phyloP scores from a whole-genome alignment of 2,888 invertebrate genomes.

The Heteropelma amictum region DNA sequence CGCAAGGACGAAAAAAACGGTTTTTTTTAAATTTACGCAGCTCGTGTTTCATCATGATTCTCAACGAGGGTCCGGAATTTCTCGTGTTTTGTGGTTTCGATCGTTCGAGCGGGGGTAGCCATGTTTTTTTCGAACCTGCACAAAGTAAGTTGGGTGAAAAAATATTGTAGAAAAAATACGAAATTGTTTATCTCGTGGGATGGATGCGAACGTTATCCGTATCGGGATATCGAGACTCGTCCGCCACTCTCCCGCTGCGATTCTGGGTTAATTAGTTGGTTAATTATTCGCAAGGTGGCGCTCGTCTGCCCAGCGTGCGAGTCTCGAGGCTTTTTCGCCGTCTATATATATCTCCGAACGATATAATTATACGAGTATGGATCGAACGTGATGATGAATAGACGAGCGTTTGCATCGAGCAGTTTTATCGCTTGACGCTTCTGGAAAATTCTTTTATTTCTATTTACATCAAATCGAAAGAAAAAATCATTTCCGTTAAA shows the following conservation, averaged over 20 bases:
- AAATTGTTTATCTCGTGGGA: neutral
- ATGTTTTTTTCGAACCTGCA: no score
- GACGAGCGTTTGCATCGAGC: no score
- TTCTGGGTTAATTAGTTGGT: constrained; percentile 42
- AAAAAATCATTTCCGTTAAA: neutral
- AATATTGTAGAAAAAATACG: no score
- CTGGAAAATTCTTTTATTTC: neutral
- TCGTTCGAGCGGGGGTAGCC: no score
- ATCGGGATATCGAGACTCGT: neutral
- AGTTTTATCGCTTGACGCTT: neutral
- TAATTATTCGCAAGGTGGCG: constrained; percentile 32
- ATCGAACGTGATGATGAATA: neutral
- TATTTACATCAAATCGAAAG: neutral
- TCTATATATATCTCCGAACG: neutral
- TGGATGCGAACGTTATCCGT: neutral
- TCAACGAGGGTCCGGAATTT: no score
- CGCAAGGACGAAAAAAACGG: neutral
- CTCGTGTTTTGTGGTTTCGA: no score
- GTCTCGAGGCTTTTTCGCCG: constrained; percentile 6
- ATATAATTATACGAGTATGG: neutral
- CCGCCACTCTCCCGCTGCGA: neutral
- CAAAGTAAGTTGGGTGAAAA: no score
- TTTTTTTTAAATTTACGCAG: neutral
- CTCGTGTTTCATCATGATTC: no score
- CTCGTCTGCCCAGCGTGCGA: neutral